phyloP scores from a whole-genome alignment of 2,113 vertebrate species.

The Misgurnus anguillicaudatus region DNA sequence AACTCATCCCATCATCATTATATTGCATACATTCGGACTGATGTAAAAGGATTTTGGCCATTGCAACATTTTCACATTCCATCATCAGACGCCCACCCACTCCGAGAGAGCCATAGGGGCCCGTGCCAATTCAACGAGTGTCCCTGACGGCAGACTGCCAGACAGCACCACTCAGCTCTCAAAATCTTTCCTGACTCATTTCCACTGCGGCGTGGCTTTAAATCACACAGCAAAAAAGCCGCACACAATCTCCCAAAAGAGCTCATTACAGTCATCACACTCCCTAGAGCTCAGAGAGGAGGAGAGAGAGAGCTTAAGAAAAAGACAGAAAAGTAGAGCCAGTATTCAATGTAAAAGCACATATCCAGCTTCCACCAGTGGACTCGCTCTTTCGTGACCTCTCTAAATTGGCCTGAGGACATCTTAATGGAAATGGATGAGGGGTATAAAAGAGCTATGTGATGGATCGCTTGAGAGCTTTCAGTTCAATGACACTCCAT shows the following conservation, averaged over 20 bases:
- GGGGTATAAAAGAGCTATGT: neutral
- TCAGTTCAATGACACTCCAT: neutral
- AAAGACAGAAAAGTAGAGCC: neutral
- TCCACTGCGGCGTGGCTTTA: constrained; percentile 19
- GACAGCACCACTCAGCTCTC: constrained; percentile 19
- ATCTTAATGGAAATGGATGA: constrained; percentile 12
- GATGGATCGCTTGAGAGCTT: neutral
- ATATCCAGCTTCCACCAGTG: neutral
- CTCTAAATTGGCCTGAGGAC: neutral
- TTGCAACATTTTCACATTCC: constrained; percentile 17
- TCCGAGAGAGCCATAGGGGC: neutral
- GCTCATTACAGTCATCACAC: constrained; percentile 33
- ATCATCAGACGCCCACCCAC: constrained; percentile 12
- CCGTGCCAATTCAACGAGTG: neutral
- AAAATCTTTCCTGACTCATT: constrained; percentile 32
- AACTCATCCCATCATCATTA: constrained; percentile 6
- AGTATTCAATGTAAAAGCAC: constrained; percentile 4
- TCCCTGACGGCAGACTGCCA: constrained; percentile 15
- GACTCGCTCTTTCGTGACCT: constrained; percentile 6
- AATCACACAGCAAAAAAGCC: constrained; percentile 22
- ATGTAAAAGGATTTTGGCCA: constrained; percentile 2
- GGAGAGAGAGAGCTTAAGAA: neutral
- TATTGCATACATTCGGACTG: neutral
- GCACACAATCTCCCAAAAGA: constrained; percentile 36
- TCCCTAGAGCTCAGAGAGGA: constrained; percentile 5